Conservation (phyloP, 2,797 vertebrate genomes). For the Periparus ater region DNA sequence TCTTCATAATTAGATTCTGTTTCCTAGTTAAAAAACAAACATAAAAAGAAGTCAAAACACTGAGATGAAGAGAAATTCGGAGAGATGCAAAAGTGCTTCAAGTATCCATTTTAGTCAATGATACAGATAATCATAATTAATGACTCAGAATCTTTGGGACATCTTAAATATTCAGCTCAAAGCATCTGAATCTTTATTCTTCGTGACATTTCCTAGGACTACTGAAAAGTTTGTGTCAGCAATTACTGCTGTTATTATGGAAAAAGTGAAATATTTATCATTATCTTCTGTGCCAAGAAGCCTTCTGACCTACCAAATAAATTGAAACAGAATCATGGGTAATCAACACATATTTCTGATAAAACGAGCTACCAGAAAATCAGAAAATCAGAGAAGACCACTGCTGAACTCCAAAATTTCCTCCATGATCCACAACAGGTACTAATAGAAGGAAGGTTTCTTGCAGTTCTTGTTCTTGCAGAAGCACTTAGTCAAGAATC, state of each 20-base stretch:
- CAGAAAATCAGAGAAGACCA: not conserved
- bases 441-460: not conserved
- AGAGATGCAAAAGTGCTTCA: not conserved
- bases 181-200: not conserved
- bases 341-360: not conserved
- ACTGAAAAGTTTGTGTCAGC: not conserved
- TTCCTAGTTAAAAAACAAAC: conserved; percentile 77
- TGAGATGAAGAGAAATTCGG: not conserved
- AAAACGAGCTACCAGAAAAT: not conserved
- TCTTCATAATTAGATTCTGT: conserved; percentile 86
- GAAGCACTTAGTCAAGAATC: not conserved
- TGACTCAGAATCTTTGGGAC: not conserved
- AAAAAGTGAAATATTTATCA: not conserved
- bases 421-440: not conserved
- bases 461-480: not conserved
- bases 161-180: not conserved
- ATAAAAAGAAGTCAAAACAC: not conserved
- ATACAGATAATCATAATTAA: not conserved
- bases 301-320: not conserved
- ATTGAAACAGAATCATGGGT: not conserved
- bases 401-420: not conserved
- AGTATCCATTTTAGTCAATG: not conserved
- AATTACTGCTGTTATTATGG: not conserved
- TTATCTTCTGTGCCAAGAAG: not conserved
- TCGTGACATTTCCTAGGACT: not conserved